Percentiles rank a stretch among this genome's conserved stretches.
phyloP scores from a whole-genome alignment of 2,888 invertebrate genomes.

The Thereva nobilitata region DNA sequence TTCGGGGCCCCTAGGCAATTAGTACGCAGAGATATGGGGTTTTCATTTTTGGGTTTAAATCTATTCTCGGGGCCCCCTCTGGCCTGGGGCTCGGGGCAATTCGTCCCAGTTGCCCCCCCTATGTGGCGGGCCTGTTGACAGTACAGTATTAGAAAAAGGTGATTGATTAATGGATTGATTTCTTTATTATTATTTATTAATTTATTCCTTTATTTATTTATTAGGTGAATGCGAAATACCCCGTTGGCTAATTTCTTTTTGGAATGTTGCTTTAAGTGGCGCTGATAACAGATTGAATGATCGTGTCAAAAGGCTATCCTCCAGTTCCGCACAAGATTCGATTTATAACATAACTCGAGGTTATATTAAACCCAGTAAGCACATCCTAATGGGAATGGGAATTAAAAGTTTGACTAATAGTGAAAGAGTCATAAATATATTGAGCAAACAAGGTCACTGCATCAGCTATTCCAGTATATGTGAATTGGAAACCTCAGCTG shows the following conservation, averaged over 20 bases:
- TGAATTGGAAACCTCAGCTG: conserved; percentile 13
- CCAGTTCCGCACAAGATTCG: neutral
- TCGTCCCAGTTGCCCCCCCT: too few species aligned
- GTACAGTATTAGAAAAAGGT: too few species aligned
- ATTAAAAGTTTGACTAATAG: conserved; percentile 1
- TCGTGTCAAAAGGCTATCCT: neutral
- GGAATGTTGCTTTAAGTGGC: conserved; percentile 8
- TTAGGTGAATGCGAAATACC: conserved; percentile 4
- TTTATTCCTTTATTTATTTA: neutral
- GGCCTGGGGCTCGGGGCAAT: too few species aligned
- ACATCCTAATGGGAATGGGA: neutral
- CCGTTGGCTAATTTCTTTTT: neutral
- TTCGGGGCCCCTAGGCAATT: too few species aligned
- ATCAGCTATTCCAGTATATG: conserved; percentile 1
- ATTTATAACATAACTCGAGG: conserved; percentile 3
- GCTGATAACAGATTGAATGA: neutral
- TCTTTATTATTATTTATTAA: too few species aligned
- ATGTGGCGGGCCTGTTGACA: too few species aligned
- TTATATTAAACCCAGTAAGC: conserved; percentile 3
- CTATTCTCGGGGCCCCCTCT: too few species aligned
- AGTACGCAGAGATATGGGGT: too few species aligned
- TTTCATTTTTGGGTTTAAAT: too few species aligned
- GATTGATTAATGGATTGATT: too few species aligned
- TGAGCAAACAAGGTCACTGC: conserved; percentile 10
- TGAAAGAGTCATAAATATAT: conserved; percentile 7